Percentiles rank a stretch among this genome's conserved stretches.
These are phyloP conservation scores for Propithecus deckenii DNA, from an alignment of 2,797 vertebrate genomes.

Conservation along the genomic window DNA sequence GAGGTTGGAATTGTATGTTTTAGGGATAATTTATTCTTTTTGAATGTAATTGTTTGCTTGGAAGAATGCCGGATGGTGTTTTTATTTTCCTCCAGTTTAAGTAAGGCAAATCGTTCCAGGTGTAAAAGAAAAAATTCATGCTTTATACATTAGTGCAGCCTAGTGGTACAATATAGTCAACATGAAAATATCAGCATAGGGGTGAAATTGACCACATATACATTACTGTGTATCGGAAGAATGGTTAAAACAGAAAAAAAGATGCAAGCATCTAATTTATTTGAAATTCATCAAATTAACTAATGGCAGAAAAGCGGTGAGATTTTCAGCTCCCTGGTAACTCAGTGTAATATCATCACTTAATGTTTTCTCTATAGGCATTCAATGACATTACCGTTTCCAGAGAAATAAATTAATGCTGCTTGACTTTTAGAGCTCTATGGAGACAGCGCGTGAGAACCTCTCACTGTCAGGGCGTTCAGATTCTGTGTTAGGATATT, in stretches of 20 bases:
- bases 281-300: constrained; percentile 62
- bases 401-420: constrained; percentile 62
- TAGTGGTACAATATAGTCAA: constrained; percentile 82
- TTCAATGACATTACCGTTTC: constrained; percentile 38
- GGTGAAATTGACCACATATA: constrained; percentile 55
- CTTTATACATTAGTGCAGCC: constrained; percentile 84
- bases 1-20: constrained; percentile 49
- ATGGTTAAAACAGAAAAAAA: background rate
- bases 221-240: background rate
- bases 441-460: constrained; percentile 13
- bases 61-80: constrained; percentile 20
- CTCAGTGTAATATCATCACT: constrained; percentile 38
- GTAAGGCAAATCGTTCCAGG: constrained; percentile 70
- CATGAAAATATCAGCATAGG: constrained; percentile 67
- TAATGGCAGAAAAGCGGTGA: constrained; percentile 20
- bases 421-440: constrained; percentile 53
- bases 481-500: constrained; percentile 38
- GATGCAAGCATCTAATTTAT: constrained; percentile 37
- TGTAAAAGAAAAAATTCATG: constrained; percentile 66
- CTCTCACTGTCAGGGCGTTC: background rate
- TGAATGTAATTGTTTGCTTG: constrained; percentile 74
- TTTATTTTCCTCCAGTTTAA: constrained; percentile 54
- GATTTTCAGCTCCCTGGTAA: constrained; percentile 42
- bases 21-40: background rate
- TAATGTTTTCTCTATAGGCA: constrained; percentile 59